phyloP scores from a whole-genome alignment of 2,113 vertebrate species.

The Nyctereutes procyonoides region DNA sequence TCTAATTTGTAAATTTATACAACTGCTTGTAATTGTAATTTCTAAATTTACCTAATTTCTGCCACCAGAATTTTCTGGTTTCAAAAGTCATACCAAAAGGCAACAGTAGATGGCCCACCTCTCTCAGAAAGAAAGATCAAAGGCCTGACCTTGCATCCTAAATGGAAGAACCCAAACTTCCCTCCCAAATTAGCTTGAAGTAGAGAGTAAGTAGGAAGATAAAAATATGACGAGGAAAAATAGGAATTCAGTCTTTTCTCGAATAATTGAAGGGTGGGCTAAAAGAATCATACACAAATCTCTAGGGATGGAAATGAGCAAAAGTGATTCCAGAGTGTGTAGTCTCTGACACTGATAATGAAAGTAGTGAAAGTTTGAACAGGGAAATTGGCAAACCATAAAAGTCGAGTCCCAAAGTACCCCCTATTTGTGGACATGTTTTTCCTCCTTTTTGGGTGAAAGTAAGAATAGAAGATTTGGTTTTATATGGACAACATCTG shows the following conservation, averaged over 20 bases:
- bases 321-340: slow-evolving; percentile 69
- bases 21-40: not conserved
- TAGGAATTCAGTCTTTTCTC: slow-evolving; percentile 73
- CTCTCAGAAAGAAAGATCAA: slow-evolving; percentile 85
- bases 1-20: not conserved
- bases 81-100: slow-evolving; percentile 84
- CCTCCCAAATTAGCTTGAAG: slow-evolving; percentile 75
- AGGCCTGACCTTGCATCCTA: slow-evolving; percentile 58
- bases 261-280: slow-evolving; percentile 74
- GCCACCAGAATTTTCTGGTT: slow-evolving; percentile 1
- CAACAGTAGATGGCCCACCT: slow-evolving; percentile 89
- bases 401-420: slow-evolving; percentile 69
- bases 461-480: slow-evolving; percentile 63
- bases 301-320: slow-evolving; percentile 71
- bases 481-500: slow-evolving; percentile 67
- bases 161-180: slow-evolving; percentile 71
- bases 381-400: slow-evolving; percentile 77
- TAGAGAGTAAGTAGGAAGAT: slow-evolving; percentile 55
- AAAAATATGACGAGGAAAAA: slow-evolving; percentile 77
- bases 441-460: slow-evolving; percentile 70
- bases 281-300: slow-evolving; percentile 70
- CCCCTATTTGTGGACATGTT: slow-evolving; percentile 57
- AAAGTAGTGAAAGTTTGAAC: slow-evolving; percentile 82
- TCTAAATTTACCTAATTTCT: slow-evolving; percentile 42
- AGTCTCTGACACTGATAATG: slow-evolving; percentile 70